These are phyloP conservation scores for Eucidaris tribuloides DNA, from an alignment of 35 echinoderm and acorn worm species.

Conservation along the genomic window DNA sequence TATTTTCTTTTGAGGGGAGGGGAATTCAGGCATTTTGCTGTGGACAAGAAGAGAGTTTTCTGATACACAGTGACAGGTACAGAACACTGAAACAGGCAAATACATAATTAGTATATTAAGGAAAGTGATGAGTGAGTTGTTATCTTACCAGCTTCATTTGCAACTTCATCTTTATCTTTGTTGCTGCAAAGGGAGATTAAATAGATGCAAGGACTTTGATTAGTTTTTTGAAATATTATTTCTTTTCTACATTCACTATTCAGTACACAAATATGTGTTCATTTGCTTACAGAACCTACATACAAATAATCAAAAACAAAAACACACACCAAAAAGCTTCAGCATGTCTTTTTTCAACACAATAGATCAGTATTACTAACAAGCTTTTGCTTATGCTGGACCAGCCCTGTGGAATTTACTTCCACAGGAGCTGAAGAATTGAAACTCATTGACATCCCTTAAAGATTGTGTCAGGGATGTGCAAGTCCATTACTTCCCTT, in stretches of 20 bases:
- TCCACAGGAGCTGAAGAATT: too few species aligned
- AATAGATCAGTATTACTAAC: not conserved
- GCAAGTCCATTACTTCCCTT: too few species aligned
- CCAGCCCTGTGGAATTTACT: too few species aligned
- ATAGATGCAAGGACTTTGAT: not conserved
- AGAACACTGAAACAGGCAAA: not conserved
- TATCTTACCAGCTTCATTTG: conserved; percentile 4
- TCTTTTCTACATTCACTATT: not conserved
- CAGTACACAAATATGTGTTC: not conserved
- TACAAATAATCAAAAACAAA: not conserved
- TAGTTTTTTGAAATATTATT: not conserved
- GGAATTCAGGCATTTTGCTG: not conserved
- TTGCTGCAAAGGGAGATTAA: not conserved
- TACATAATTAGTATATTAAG: not conserved
- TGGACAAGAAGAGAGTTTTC: not conserved
- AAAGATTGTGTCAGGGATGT: too few species aligned
- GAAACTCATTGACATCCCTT: too few species aligned
- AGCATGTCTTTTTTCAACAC: not conserved
- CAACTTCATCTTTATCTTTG: conserved; percentile 12
- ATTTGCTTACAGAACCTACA: too few species aligned
- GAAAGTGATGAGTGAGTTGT: not conserved
- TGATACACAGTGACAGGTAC: too few species aligned
- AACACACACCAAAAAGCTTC: not conserved
- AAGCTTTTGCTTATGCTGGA: too few species aligned
- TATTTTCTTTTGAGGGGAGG: not conserved